These are phyloP conservation scores for Biston stratarius DNA, from an alignment of 2,888 invertebrate genomes.

Conservation along the genomic window DNA sequence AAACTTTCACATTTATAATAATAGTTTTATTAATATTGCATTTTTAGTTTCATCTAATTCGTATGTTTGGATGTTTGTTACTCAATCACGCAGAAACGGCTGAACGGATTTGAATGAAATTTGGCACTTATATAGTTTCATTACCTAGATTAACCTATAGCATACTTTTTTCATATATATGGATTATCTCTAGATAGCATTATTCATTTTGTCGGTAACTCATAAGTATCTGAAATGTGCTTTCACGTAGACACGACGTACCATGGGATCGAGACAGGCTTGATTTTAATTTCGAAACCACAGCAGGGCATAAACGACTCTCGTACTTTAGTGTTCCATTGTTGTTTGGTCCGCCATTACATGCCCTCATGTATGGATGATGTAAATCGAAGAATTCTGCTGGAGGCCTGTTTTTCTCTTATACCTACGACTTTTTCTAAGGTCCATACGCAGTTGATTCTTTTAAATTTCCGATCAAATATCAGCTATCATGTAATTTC, in stretches of 20 bases:
- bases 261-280: constrained; percentile 68
- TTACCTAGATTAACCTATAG: too few relatives aligned
- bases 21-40: too few relatives aligned
- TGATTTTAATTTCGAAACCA: constrained; percentile 87
- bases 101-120: too few relatives aligned
- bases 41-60: too few relatives aligned
- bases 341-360: constrained; percentile 66
- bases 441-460: too few relatives aligned
- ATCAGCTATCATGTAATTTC: too few relatives aligned
- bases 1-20: too few relatives aligned
- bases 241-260: constrained; percentile 43
- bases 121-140: too few relatives aligned
- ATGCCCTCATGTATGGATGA: constrained; percentile 52
- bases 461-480: too few relatives aligned
- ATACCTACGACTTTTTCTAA: neutral
- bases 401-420: neutral
- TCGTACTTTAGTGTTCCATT: constrained; percentile 83
- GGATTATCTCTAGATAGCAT: neutral
- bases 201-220: neutral
- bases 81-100: too few relatives aligned
- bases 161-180: neutral
- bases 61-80: too few relatives aligned
- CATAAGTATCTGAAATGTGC: constrained; percentile 5
- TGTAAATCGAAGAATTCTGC: constrained; percentile 38
- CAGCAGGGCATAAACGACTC: constrained; percentile 79